Evolutionary conservation across 2,113 vertebrate species (phyloP), one percentile per base, ranked within the genome.

Genomic region (Platichthys stellatus): DNA sequence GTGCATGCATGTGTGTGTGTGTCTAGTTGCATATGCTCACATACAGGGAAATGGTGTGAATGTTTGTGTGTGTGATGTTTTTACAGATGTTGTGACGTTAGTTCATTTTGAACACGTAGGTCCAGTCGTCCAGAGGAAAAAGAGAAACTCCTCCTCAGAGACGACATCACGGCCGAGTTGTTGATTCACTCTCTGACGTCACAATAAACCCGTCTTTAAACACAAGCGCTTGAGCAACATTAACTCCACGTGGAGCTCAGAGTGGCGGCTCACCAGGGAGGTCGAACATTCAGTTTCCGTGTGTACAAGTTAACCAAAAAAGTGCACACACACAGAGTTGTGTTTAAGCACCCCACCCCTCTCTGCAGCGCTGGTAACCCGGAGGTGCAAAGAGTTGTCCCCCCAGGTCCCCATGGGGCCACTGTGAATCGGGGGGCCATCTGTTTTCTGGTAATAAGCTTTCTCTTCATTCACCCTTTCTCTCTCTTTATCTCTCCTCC

Each of bases 381-480:
- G 72, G 92, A 92, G 93, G 93, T 93, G 92, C 90, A 90, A 89
- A 87, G 87, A 93, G 91, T 91, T 83, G 90, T 92, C 90, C 89
- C 90, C 92, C 87, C 76, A 76, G 68, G 87, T 91, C 88, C 90
- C 93, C 0, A 43, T 80, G 90, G 93, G 90, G 87, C 88, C 86
- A 51, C 77, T 77, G 88, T 92, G 92, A 92, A 90, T 92, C 91
- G 93, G 92, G 91, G 91, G 91, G 86, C 94, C 94, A 95, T 95
- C 94, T 95, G 94, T 94, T 93, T 94, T 90, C 83, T 83, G 88
- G 91, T 94, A 94, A 94, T 93, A 94, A 93, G 92, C 93, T 92
- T 93, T 92, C 89, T 92, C 88, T 85, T 86, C 88, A 84, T 88
- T 93, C 87, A 72, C 54, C 80, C 79, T 76, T 67, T 69, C 63